phyloP scores from a whole-genome alignment of 2,797 vertebrate species.

The Cirrhinus mrigala region DNA sequence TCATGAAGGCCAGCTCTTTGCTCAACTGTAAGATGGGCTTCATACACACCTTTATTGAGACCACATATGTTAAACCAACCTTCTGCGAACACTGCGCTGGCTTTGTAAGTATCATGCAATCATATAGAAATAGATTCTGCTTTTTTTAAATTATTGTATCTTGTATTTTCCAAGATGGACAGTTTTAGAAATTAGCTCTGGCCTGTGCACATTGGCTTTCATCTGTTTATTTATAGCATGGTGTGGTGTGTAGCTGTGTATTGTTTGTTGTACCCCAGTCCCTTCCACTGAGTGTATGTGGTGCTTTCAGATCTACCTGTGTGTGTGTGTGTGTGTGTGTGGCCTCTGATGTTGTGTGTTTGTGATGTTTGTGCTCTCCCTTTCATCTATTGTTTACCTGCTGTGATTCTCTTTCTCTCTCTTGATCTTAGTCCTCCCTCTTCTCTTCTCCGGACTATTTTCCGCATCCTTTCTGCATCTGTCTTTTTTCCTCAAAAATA shows the following conservation, averaged over 20 bases:
- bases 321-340: conserved; percentile 34
- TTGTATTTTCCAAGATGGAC: background rate
- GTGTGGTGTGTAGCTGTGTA: conserved; percentile 44
- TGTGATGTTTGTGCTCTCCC: conserved; percentile 74
- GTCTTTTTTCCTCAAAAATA: background rate
- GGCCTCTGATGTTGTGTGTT: conserved; percentile 34
- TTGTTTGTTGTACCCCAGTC: conserved; percentile 22
- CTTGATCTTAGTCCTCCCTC: conserved; percentile 69
- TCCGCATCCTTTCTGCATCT: conserved; percentile 37
- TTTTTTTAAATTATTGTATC: background rate
- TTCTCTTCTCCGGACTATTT: conserved; percentile 40
- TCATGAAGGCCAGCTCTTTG: conserved; percentile 88
- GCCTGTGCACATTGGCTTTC: background rate
- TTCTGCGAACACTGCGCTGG: conserved; percentile 89
- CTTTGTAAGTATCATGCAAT: conserved; percentile 82
- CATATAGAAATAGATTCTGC: background rate
- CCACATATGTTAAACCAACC: conserved; percentile 88
- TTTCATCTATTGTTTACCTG: conserved; percentile 81
- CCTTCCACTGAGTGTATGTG: conserved; percentile 10
- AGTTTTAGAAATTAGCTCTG: background rate
- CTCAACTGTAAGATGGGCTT: conserved; percentile 90
- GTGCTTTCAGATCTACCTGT: conserved; percentile 37
- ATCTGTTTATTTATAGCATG: conserved; percentile 37
- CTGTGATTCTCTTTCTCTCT: conserved; percentile 63
- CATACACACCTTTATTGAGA: conserved; percentile 85